Evolutionary conservation across 2,113 vertebrate species (phyloP).

Genomic region (cat (Felis catus)): F.catus_Fca126_mat1.0 CM031425.1:15980501-15981000

Average conservation of each 20-base stretch:
- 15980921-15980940: not conserved
- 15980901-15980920: not conserved
- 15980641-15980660: constrained; percentile 43
- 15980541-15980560: constrained; percentile 31
- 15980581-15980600: constrained; percentile 16
- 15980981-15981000: not conserved
- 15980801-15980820: not conserved
- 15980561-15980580: not conserved
- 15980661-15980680: constrained; percentile 31
- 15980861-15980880: not conserved
- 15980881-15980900: constrained; percentile 44
- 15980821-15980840: not conserved
- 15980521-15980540: not conserved
- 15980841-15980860: not conserved
- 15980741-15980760: constrained; percentile 14
- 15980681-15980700: constrained; percentile 21
- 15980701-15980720: constrained; percentile 24
- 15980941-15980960: not conserved
- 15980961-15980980: not conserved
- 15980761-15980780: not conserved
- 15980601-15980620: constrained; percentile 44
- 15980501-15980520: not conserved
- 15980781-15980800: not conserved
- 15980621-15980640: not conserved
- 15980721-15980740: not conserved